Evolutionary conservation across 2,888 invertebrate species (phyloP).

Genomic region (Ceramica pisi): DNA sequence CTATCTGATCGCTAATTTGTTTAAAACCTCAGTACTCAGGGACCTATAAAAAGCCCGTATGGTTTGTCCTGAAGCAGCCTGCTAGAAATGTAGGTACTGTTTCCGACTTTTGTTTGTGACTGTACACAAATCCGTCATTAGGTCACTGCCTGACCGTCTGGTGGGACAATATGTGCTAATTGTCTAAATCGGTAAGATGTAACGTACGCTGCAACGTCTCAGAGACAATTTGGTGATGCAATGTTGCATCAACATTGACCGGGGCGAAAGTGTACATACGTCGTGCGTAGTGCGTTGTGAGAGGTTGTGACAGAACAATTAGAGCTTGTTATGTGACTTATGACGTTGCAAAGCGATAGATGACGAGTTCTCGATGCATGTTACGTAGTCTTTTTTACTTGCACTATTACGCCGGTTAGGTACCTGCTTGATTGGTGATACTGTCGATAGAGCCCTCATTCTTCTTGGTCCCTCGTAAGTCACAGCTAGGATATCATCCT

Average conservation of each 20-base stretch:
- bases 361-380: constrained; percentile 11
- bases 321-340: constrained; percentile 67
- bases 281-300: constrained; percentile 71
- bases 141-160: constrained; percentile 55
- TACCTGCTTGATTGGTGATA: neutral
- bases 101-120: constrained; percentile 23
- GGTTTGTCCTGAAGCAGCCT: neutral
- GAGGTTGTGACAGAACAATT: constrained; percentile 77
- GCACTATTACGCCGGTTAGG: neutral
- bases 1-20: neutral
- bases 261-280: constrained; percentile 73
- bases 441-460: neutral
- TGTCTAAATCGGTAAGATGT: constrained; percentile 58
- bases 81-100: neutral
- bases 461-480: neutral
- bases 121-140: constrained; percentile 68
- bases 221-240: constrained; percentile 69
- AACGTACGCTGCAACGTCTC: constrained; percentile 46
- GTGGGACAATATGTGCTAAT: constrained; percentile 72
- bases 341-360: constrained; percentile 18
- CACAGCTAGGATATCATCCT: neutral
- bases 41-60: neutral
- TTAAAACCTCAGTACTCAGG: neutral
- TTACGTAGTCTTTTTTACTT: neutral
- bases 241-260: constrained; percentile 71